Conservation (phyloP, 53 echinoderm and acorn worm genomes). For the Mesocentrotus franciscanus region DNA sequence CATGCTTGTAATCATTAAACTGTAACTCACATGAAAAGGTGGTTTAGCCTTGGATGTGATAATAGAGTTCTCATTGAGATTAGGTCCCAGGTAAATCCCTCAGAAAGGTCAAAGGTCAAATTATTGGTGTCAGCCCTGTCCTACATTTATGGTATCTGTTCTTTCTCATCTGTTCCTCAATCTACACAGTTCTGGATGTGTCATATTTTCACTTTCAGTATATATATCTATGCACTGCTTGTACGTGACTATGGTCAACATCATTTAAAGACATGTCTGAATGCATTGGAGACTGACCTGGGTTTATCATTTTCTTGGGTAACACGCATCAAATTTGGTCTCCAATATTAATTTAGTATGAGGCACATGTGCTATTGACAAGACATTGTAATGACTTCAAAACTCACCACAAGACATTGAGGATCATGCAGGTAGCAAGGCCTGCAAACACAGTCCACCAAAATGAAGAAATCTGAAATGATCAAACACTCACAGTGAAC, state of each 20-base stretch:
- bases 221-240: background rate
- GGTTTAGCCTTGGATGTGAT: no score
- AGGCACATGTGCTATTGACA: background rate
- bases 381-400: background rate
- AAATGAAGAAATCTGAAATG: constrained; percentile 80
- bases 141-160: background rate
- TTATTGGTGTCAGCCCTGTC: no score
- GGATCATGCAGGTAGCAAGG: constrained; percentile 85
- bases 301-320: background rate
- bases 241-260: background rate
- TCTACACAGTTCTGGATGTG: no score
- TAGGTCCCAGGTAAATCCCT: background rate
- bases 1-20: no score
- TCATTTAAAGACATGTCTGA: background rate
- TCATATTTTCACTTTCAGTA: no score
- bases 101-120: background rate
- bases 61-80: no score
- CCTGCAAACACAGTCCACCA: constrained; percentile 83
- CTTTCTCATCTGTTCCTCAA: no score
- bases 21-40: no score
- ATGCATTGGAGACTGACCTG: background rate
- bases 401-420: constrained; percentile 96
- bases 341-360: no score
- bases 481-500: background rate
- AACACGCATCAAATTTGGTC: background rate